These are phyloP conservation scores for Lepidocolaptes lacrymiger DNA, from an alignment of 2,797 vertebrate genomes.

Conservation along the genomic window DNA sequence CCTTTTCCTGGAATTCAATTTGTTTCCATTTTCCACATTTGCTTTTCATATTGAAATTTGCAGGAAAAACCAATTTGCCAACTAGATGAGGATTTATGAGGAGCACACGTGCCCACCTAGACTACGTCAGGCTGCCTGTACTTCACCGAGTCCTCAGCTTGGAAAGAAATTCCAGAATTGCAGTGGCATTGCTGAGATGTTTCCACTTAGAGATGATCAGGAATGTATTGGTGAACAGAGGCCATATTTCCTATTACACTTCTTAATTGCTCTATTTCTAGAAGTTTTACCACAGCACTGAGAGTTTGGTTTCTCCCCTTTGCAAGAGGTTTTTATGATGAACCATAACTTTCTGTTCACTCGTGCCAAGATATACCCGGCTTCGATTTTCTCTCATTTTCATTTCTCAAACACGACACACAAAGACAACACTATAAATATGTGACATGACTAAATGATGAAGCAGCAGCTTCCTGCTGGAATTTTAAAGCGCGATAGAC, in stretches of 20 bases:
- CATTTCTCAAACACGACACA: constrained; percentile 71
- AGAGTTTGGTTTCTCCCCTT: background rate
- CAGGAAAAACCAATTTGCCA: background rate
- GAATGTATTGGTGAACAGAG: background rate
- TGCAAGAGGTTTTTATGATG: constrained; percentile 50
- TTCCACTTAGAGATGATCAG: background rate
- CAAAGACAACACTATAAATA: constrained; percentile 76
- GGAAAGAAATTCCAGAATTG: background rate
- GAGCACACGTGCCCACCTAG: background rate
- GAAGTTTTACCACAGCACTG: constrained; percentile 9
- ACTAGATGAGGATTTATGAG: background rate
- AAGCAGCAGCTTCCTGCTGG: constrained; percentile 73
- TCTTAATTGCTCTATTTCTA: constrained; percentile 42
- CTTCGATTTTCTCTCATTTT: constrained; percentile 71
- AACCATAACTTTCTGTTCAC: constrained; percentile 54
- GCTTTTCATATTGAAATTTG: background rate
- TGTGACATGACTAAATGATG: constrained; percentile 74
- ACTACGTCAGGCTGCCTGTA: background rate
- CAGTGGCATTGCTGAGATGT: background rate
- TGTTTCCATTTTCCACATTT: background rate
- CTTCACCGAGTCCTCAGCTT: background rate
- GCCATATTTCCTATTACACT: background rate
- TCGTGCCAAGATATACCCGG: constrained; percentile 36
- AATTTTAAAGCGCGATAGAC: constrained; percentile 73
- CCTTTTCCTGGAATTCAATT: background rate